Evolutionary conservation across 2,888 invertebrate species (phyloP).

Genomic region (Macaria liturata): DNA sequence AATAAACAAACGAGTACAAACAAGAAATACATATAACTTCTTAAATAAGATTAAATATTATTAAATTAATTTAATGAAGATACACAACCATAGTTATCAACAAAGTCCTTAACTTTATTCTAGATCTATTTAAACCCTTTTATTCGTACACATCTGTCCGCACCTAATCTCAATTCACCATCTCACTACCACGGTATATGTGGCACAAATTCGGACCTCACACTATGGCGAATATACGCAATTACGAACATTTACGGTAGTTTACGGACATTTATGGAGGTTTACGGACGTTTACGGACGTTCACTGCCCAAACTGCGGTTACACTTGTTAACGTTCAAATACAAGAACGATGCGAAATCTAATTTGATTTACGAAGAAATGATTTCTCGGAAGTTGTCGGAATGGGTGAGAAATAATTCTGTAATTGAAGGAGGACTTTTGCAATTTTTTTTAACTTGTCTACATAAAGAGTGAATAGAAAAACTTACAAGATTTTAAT

Average conservation of each 20-base stretch:
- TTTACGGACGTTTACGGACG: conserved; percentile 3
- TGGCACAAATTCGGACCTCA: conserved; percentile 14
- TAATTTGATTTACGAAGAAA: conserved; percentile 4
- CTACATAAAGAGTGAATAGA: too few relatives aligned
- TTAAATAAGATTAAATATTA: too few relatives aligned
- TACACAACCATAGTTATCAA: too few relatives aligned
- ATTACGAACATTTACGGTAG: conserved; percentile 9
- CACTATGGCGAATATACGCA: conserved; percentile 21
- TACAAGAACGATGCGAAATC: conserved; percentile 8
- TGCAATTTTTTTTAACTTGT: too few relatives aligned
- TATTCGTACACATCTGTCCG: background rate
- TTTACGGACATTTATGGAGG: background rate
- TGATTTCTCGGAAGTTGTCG: conserved; percentile 8
- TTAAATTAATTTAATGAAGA: too few relatives aligned
- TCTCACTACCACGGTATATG: background rate
- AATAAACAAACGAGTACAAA: too few relatives aligned
- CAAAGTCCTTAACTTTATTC: too few relatives aligned
- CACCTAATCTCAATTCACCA: background rate
- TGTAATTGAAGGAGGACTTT: too few relatives aligned
- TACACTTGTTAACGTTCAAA: conserved; percentile 21
- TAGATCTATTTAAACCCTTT: too few relatives aligned
- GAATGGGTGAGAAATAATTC: conserved; percentile 1
- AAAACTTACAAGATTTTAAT: too few relatives aligned
- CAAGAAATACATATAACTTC: too few relatives aligned
- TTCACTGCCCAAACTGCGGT: conserved; percentile 24